A percentile compares a stretch with the other conserved stretches of the same genome.
These are phyloP conservation scores for Pseudomyrmex pallidus DNA, from an alignment of 1,140 invertebrate genomes.

Conservation along the genomic window DNA sequence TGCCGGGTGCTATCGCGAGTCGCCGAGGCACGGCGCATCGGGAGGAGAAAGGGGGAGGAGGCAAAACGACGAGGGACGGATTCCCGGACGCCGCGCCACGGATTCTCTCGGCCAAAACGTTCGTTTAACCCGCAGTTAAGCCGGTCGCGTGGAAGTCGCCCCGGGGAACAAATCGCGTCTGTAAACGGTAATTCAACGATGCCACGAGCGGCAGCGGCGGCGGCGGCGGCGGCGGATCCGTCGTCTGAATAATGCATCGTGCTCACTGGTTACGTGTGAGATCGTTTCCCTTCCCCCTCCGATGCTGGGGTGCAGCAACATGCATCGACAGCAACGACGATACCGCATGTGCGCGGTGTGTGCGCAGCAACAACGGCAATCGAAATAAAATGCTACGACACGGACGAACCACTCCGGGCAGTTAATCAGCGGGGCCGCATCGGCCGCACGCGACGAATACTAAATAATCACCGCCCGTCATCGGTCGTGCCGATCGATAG, in stretches of 20 bases:
- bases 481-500: constrained; percentile 44
- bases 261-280: constrained; percentile 37
- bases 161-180: constrained; percentile 52
- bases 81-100: background rate
- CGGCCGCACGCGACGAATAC: constrained; percentile 52
- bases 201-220: constrained; percentile 11
- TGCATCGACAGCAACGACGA: constrained; percentile 7
- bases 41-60: background rate
- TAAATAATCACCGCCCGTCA: constrained; percentile 53
- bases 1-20: constrained; percentile 47
- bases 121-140: constrained; percentile 56
- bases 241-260: constrained; percentile 61
- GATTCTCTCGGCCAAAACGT: background rate
- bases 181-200: constrained; percentile 59
- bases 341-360: constrained; percentile 1
- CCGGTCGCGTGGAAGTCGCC: constrained; percentile 54
- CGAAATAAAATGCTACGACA: constrained; percentile 55
- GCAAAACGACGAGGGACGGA: constrained; percentile 56
- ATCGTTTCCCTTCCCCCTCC: constrained; percentile 12
- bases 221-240: constrained; percentile 10
- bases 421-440: constrained; percentile 53
- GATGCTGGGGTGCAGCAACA: constrained; percentile 20
- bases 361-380: constrained; percentile 40
- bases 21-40: background rate
- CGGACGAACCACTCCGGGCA: constrained; percentile 30